These are phyloP conservation scores for Mystacornis crossleyi DNA, from an alignment of 2,113 vertebrate genomes.

Conservation along the genomic window DNA sequence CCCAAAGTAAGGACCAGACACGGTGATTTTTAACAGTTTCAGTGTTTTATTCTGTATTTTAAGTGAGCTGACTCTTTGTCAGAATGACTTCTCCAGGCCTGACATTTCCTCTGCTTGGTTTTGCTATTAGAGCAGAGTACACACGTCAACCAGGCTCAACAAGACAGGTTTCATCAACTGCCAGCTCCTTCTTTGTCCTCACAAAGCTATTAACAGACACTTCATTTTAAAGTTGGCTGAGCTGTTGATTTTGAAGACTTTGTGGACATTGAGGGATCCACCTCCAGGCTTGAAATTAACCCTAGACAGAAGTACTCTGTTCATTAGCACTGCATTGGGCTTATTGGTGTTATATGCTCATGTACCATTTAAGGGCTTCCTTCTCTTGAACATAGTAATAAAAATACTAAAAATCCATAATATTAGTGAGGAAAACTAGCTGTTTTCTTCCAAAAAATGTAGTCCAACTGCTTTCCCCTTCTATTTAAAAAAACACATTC, in stretches of 20 bases:
- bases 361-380: neutral
- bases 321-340: neutral
- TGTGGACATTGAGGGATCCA: neutral
- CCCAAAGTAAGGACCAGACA: neutral
- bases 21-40: neutral
- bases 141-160: neutral
- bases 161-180: neutral
- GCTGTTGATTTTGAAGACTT: neutral
- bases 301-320: neutral
- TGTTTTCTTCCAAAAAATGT: neutral
- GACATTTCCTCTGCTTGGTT: neutral
- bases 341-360: accelerated
- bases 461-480: neutral
- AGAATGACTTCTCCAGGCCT: neutral
- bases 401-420: neutral
- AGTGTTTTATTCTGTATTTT: neutral
- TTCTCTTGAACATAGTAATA: neutral
- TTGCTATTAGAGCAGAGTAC: neutral
- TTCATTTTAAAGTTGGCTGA: neutral
- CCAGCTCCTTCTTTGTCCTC: neutral
- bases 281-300: neutral
- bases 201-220: neutral
- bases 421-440: neutral
- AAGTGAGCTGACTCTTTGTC: neutral
- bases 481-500: neutral